These are phyloP conservation scores for Pteronura brasiliensis DNA, from an alignment of 2,113 vertebrate genomes.

Conservation along the genomic window DNA sequence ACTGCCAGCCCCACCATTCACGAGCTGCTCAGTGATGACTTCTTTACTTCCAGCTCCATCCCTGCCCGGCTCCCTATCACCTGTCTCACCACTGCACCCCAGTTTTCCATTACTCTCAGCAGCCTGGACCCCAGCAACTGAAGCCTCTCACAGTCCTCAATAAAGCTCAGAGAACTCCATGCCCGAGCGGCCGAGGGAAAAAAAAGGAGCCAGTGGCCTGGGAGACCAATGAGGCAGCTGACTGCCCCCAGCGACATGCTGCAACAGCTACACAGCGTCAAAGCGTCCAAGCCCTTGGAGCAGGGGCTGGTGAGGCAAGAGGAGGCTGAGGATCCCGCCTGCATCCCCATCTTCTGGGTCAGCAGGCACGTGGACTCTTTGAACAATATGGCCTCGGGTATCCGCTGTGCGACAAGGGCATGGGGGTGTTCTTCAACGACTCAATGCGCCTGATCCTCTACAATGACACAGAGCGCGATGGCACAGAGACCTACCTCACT, in stretches of 20 bases:
- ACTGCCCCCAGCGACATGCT: constrained; percentile 88
- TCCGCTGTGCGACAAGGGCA: constrained; percentile 97
- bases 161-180: constrained; percentile 76
- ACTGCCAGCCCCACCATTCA: too few species aligned
- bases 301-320: constrained; percentile 89
- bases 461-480: constrained; percentile 91
- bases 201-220: constrained; percentile 79
- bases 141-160: too few species aligned
- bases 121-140: too few species aligned
- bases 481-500: constrained; percentile 90
- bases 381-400: constrained; percentile 97
- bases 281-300: constrained; percentile 88
- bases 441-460: constrained; percentile 96
- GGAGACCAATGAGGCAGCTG: constrained; percentile 79
- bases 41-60: too few species aligned
- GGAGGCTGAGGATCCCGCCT: constrained; percentile 98
- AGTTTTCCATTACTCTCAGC: too few species aligned
- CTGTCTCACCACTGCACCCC: too few species aligned
- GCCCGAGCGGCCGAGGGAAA: constrained; percentile 80
- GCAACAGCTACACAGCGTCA: constrained; percentile 89
- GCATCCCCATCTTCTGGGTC: constrained; percentile 98
- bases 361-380: constrained; percentile 99
- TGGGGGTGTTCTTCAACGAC: constrained; percentile 97
- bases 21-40: too few species aligned
- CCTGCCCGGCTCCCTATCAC: fast-evolving